Base-by-base conservation (phyloP, 2,888 invertebrate genomes). In the Eupithecia dodoneata region DNA sequence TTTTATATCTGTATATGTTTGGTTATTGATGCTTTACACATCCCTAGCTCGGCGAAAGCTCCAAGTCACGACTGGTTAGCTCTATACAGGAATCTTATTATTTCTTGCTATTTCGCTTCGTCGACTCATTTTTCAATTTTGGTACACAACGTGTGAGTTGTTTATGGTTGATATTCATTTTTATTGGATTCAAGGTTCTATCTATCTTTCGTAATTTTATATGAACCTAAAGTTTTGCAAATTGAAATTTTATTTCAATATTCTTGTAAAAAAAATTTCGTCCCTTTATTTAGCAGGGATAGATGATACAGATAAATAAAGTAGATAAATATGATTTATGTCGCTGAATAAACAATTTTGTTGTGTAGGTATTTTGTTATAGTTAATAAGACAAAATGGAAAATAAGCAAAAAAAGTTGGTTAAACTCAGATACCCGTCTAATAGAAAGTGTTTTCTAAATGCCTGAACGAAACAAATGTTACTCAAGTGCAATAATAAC, bases 1-100 rank as follows among this genome's bases (percentile, higher is more conserved):
- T 44, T 44, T 6, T n/a, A 67, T 18, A n/a, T 30, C 18, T n/a
- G 42, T 55, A 52, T 30, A 47, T 18, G 52, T 67, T 44, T 52
- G 7, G 67, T 18, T 2, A 5, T 74, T 42, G 42, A 10, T 13
- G 70, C 55, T 66, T 73, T 72, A 74, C 6, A 9, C 89, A 84
- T 83, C 89, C 85, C 91, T 90, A 90, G 55, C 59, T 44, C 77
- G 81, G 85, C 87, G 86, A 90, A 91, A 90, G 91, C 89, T 87
- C 77, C 87, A 84, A 92, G 93, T 93, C 93, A 92, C 93, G 93
- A 93, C 90, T 89, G 90, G 92, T 91, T 92, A 91, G 90, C 89
- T 91, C 89, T 87, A 88, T 88, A 89, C 90, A 88, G 87, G 88
- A 87, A 87, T 89, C 90, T 90, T 92, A 92, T 92, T 92, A 93